These are phyloP conservation scores for Apamea epomidion DNA, from an alignment of 2,888 invertebrate genomes.

Conservation along the genomic window DNA sequence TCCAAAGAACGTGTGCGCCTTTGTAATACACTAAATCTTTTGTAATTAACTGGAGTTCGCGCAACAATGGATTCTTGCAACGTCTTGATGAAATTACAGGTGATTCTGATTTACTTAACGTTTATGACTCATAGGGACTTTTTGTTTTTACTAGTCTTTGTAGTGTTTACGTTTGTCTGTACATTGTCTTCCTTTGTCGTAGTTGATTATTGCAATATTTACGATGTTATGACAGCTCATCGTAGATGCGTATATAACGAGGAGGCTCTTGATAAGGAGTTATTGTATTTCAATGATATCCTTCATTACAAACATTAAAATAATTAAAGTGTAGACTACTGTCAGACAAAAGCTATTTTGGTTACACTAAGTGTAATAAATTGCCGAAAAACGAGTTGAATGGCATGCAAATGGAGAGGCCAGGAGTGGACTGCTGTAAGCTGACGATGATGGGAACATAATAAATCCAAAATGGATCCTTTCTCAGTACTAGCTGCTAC, in stretches of 20 bases:
- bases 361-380: not conserved
- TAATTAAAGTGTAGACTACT: not conserved
- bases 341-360: not conserved
- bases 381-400: not conserved
- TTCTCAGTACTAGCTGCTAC: not conserved
- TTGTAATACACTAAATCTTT: constrained; percentile 60
- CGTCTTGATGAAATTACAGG: constrained; percentile 54
- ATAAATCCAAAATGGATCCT: not conserved
- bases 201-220: constrained; percentile 27
- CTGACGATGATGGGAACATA: not conserved
- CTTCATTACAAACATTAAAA: not conserved
- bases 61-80: constrained; percentile 58
- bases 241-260: constrained; percentile 2
- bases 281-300: constrained; percentile 1
- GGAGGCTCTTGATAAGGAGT: constrained; percentile 12
- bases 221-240: constrained; percentile 26
- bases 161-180: not conserved
- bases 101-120: constrained; percentile 54
- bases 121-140: constrained; percentile 37
- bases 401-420: not conserved
- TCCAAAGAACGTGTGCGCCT: constrained; percentile 61
- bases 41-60: constrained; percentile 64
- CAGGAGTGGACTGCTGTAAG: not conserved
- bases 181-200: constrained; percentile 27
- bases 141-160: constrained; percentile 33